Base-by-base conservation (phyloP, 1,140 invertebrate species). In the Hirudo medicinalis region DNA sequence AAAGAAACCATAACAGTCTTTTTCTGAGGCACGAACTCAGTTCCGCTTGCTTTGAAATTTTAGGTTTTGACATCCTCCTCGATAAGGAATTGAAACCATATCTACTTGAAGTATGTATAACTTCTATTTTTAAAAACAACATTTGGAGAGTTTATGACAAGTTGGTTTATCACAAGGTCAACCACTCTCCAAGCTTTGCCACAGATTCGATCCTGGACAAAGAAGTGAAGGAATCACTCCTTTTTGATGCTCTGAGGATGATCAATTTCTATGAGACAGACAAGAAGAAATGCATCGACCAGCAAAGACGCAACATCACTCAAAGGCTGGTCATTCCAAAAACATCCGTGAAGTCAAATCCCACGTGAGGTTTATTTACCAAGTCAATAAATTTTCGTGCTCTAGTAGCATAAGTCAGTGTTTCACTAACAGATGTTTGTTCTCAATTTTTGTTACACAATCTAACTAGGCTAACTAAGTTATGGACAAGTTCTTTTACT, bases 111-210 rank as follows among this genome's bases (percentile, higher is more conserved):
- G 91, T 91, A 80, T 78, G 72, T 40, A 40, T 63, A 32, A 15
- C 32, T 63, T 63, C 9, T 32, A 15, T 15, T 63, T n/a, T n/a
- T n/a, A n/a, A 13, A 32, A 27, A 63, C 9, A 20, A 15, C 11
- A 63, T 27, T 6, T 27, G 13, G 9, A 63, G 25, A 20, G 19
- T 27, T 69, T 69, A 69, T 40, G 9, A 2, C 22, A 27, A 69
- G 22, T 69, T 69, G 36, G 8, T 63, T 72, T 72, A 27, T 55
- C 74, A 72, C 17, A 72, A 82, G 80, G 88, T 91, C 0, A 94
- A 94, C 82, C 91, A 92, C 78, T 93, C 91, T 8, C 91, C 91
- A 5, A 93, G 91, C 82, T 92, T 92, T 78, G 89, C 91, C 76
- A 92, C 90, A 0, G 90, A 92, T 78, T 87, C 90, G 2, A 85